A percentile compares a stretch with the other conserved stretches of the same genome.
These are phyloP conservation scores for Halesus radiatus DNA, from an alignment of 1,140 invertebrate genomes.

Conservation along the genomic window DNA sequence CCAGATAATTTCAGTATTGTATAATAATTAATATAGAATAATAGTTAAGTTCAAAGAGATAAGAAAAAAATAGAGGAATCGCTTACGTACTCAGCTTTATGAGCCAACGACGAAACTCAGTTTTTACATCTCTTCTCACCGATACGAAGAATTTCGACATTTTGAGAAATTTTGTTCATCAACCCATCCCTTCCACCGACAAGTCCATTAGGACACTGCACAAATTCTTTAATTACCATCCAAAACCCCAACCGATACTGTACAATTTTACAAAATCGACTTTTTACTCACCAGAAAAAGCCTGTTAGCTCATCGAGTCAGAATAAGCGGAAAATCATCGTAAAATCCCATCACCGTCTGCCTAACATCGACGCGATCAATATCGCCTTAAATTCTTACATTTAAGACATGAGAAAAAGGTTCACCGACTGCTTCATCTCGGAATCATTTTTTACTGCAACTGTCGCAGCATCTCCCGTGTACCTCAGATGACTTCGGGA, in stretches of 20 bases:
- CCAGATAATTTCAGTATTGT: too few relatives aligned
- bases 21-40: too few relatives aligned
- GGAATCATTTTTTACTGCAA: neutral
- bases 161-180: too few relatives aligned
- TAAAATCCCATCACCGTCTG: neutral
- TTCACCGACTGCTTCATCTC: slow-evolving; percentile 8
- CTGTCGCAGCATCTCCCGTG: slow-evolving; percentile 2
- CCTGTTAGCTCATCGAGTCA: neutral
- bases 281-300: neutral
- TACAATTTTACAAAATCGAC: neutral
- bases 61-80: too few relatives aligned
- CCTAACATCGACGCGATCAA: neutral
- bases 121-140: too few relatives aligned
- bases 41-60: too few relatives aligned
- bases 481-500: slow-evolving; percentile 1
- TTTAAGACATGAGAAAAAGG: neutral
- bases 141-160: too few relatives aligned
- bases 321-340: neutral
- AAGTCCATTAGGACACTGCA: too few relatives aligned
- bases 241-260: neutral
- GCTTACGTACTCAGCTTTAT: too few relatives aligned
- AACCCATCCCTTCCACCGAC: too few relatives aligned
- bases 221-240: neutral
- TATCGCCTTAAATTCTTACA: slow-evolving; percentile 2
- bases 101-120: too few relatives aligned